Base-by-base conservation (phyloP, 2,113 vertebrate species). In the Anthoscopus minutus region DNA sequence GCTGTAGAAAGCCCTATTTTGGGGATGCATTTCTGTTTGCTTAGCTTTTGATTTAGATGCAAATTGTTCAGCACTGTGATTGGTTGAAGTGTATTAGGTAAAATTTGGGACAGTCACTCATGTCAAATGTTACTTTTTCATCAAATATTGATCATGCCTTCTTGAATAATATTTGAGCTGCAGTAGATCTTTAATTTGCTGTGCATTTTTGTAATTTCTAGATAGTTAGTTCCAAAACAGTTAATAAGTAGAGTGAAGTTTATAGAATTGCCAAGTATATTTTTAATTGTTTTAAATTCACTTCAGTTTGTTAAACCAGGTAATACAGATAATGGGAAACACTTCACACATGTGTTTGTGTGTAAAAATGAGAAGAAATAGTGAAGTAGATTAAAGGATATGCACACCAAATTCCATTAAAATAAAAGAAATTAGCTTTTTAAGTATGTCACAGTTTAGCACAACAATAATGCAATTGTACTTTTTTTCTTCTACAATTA, bases 401-500 rank as follows among this genome's bases (percentile, higher is more conserved):
- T 81, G 81, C 69, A 81, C 72, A 90, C 92, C 93, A 94, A 96
- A 96, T 97, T 97, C 94, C 88, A 96, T 97, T 96, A 92, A 84
- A 93, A 96, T 96, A 96, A 94, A 97, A 97, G 95, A 97, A 97
- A 96, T 96, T 91, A 97, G 94, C 94, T 96, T 96, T 97, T 97
- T 92, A 97, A 97, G 95, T 96, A 96, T 96, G 93, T 96, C 95
- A 97, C 96, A 96, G 96, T 97, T 96, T 96, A 97, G 96, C 94
- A 95, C 96, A 97, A 97, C 96, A 97, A 95, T 97, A 96, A 97
- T 93, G 93, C 95, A 93, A 90, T 93, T 93, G 92, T 93, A 92
- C 6, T 73, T 96, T 96, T 96, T 96, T 97, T 96, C 90, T 90
- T 90, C 79, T 90, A 86, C 90, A 96, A 97, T 97, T 97, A 97